A percentile compares a stretch with the other conserved stretches of the same genome.
Conservation (phyloP, 1,140 invertebrate genomes). For the Drosophila oshimai region DNA sequence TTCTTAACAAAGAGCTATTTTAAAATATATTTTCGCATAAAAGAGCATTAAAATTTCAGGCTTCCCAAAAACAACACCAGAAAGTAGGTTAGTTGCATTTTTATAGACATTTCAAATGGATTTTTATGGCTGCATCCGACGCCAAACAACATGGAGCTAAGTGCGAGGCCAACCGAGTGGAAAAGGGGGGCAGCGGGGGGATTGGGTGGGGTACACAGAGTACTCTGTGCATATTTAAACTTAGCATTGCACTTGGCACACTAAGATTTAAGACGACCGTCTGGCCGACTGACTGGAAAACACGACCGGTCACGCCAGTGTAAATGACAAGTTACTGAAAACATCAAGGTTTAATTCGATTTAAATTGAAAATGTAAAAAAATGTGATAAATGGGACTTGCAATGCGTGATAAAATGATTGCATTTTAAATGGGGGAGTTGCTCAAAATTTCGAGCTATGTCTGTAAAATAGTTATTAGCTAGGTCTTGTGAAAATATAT, state of each 20-base stretch:
- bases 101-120: slow-evolving; percentile 64
- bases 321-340: slow-evolving; percentile 37
- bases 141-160: slow-evolving; percentile 23
- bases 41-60: slow-evolving; percentile 20
- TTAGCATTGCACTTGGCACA: slow-evolving; percentile 68
- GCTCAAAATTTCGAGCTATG: no score
- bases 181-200: neutral
- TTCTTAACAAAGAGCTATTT: neutral
- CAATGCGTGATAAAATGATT: neutral
- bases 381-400: neutral
- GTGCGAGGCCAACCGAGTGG: slow-evolving; percentile 19
- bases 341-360: slow-evolving; percentile 17
- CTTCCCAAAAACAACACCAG: slow-evolving; percentile 14
- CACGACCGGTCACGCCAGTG: neutral
- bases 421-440: neutral
- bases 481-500: no score
- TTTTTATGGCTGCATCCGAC: slow-evolving; percentile 63
- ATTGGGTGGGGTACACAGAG: neutral
- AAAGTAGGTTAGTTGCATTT: slow-evolving; percentile 66
- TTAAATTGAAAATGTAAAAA: slow-evolving; percentile 13
- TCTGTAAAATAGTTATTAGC: no score
- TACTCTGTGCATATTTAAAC: slow-evolving; percentile 46
- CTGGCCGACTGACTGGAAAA: slow-evolving; percentile 4
- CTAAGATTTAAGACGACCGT: slow-evolving; percentile 41
- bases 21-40: neutral